phyloP scores from a whole-genome alignment of 2,888 invertebrate genomes.

The Onchidella celtica region DNA sequence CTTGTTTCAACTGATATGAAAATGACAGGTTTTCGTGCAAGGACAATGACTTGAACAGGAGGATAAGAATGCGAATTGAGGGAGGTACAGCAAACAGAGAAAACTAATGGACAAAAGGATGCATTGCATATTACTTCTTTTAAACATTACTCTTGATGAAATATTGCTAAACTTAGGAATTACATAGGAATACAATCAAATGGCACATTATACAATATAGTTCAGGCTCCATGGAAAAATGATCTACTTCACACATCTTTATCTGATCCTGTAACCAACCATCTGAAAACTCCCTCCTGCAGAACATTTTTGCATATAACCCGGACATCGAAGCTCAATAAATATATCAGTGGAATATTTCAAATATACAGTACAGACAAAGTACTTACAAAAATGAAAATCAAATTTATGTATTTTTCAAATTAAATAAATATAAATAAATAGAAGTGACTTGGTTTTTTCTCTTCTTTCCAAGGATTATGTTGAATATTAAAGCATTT shows the following conservation, averaged over 20 bases:
- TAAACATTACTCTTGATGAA: background rate
- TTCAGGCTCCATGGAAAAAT: background rate
- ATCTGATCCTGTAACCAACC: too few species aligned
- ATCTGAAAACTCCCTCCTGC: too few species aligned
- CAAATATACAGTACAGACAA: background rate
- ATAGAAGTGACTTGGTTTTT: background rate
- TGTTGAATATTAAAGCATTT: slow-evolving; percentile 11
- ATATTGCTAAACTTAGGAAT: slow-evolving; percentile 11
- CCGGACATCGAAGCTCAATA: background rate
- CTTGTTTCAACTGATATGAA: slow-evolving; percentile 12
- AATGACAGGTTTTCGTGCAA: background rate
- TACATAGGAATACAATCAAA: slow-evolving; percentile 3
- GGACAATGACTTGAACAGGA: background rate
- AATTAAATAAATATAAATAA: slow-evolving; percentile 14
- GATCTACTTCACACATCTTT: background rate
- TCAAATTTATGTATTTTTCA: background rate
- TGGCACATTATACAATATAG: slow-evolving; percentile 17
- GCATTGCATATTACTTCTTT: slow-evolving; percentile 13
- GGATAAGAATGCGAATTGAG: background rate
- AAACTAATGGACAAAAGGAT: background rate
- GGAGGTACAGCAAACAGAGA: slow-evolving; percentile 1
- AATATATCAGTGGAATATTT: slow-evolving; percentile 7
- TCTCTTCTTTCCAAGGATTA: background rate
- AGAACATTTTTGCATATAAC: background rate
- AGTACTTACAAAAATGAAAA: background rate